Percentiles rank a stretch among this genome's conserved stretches.
phyloP scores from a whole-genome alignment of 64 coral and sea anemone species.

The Stichodactyla mertensii region DNA sequence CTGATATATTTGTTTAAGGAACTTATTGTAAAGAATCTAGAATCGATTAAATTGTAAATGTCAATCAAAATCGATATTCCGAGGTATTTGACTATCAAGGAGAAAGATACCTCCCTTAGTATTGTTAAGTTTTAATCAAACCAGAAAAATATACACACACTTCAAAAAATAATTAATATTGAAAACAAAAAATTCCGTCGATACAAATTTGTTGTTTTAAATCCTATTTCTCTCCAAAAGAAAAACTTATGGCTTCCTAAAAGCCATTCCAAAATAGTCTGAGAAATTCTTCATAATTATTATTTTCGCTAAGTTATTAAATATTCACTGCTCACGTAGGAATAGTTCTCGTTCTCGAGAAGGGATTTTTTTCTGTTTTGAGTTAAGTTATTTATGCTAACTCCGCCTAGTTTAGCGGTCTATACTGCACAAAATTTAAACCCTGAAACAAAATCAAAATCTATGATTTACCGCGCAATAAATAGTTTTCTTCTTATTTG shows the following conservation, averaged over 20 bases:
- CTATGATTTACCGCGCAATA: too few relatives aligned
- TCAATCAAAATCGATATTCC: background rate
- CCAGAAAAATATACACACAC: background rate
- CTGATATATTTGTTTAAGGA: conserved; percentile 13
- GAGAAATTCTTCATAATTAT: too few relatives aligned
- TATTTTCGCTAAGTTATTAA: background rate
- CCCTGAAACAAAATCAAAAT: too few relatives aligned
- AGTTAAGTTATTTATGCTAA: background rate
- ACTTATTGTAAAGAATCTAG: conserved; percentile 15
- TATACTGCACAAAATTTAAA: background rate
- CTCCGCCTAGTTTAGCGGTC: background rate
- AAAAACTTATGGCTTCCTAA: too few relatives aligned
- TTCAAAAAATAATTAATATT: background rate
- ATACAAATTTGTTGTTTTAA: background rate
- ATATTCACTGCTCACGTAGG: background rate
- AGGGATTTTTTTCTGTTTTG: background rate
- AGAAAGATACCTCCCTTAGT: background rate
- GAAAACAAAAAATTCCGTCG: background rate
- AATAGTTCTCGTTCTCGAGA: background rate
- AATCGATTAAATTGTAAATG: background rate
- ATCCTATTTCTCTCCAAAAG: too few relatives aligned
- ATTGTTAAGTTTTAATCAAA: background rate
- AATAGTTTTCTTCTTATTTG: too few relatives aligned
- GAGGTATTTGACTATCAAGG: background rate
- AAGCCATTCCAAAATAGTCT: too few relatives aligned